These are phyloP conservation scores for Diacarnus erythraeanus DNA, from an alignment of 37 sponge, comb jelly and placozoan species.

Conservation along the genomic window DNA sequence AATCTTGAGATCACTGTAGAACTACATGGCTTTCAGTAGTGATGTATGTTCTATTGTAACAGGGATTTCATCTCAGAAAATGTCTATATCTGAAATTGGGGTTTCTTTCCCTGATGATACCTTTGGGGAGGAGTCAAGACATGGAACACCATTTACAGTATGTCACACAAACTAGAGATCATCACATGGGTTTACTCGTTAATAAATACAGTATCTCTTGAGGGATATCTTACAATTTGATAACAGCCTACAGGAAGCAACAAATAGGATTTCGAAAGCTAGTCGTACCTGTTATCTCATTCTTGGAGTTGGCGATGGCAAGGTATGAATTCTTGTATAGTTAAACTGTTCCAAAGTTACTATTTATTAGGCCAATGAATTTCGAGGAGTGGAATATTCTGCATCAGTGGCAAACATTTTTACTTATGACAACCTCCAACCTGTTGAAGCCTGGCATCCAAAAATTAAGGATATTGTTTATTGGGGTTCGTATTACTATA, in stretches of 20 bases:
- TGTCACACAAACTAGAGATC: conserved; percentile 10
- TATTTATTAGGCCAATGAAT: conserved; percentile 37
- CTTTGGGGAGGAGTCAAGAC: conserved; percentile 86
- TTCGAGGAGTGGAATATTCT: conserved; percentile 87
- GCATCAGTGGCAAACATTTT: conserved; percentile 75
- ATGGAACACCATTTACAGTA: conserved; percentile 87
- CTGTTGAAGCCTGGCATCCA: conserved; percentile 81
- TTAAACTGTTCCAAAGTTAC: neutral
- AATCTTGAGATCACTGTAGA: too few species aligned
- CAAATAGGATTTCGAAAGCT: conserved; percentile 56
- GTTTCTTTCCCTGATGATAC: conserved; percentile 86
- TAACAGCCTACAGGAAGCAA: conserved; percentile 48
- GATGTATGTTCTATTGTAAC: neutral
- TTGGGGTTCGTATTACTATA: conserved; percentile 58
- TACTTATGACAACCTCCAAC: conserved; percentile 60
- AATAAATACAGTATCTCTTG: conserved; percentile 55
- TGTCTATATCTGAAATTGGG: conserved; percentile 87
- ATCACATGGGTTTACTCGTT: neutral
- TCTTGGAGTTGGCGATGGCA: conserved; percentile 86
- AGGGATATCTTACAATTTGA: conserved; percentile 84
- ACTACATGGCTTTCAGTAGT: neutral
- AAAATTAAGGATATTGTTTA: conserved; percentile 69
- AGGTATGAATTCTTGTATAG: conserved; percentile 36
- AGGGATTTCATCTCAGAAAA: conserved; percentile 62
- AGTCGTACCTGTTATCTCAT: conserved; percentile 79